A percentile compares a stretch with the other conserved stretches of the same genome.
These are phyloP conservation scores for Dolichopus griseipennis DNA, from an alignment of 2,888 invertebrate species.

Conservation along the genomic window DNA sequence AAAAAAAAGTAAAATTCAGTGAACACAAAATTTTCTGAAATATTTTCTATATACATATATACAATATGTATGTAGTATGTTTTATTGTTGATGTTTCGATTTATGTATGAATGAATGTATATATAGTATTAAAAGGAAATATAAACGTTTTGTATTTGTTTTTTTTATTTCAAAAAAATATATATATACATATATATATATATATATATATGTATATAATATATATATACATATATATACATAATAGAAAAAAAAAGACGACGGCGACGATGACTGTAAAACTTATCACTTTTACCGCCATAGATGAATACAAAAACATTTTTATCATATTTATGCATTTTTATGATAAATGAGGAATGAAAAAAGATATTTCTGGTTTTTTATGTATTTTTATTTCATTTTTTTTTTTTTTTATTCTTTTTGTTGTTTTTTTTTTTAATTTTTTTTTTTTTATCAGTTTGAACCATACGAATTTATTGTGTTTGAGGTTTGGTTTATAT, in stretches of 20 bases:
- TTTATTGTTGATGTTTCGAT: too few relatives aligned
- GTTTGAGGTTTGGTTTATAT: conserved; percentile 3
- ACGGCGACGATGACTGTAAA: conserved; percentile 6
- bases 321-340: conserved; percentile 37
- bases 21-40: too few relatives aligned
- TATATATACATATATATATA: too few relatives aligned
- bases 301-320: conserved; percentile 21
- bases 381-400: conserved; percentile 21
- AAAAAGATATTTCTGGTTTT: conserved; percentile 23
- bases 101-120: too few relatives aligned
- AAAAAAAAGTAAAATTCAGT: too few relatives aligned
- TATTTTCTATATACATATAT: too few relatives aligned
- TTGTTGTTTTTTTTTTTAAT: conserved; percentile 23
- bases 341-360: conserved; percentile 40
- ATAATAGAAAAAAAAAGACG: conserved; percentile 2
- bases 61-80: too few relatives aligned
- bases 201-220: too few relatives aligned
- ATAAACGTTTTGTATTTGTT: too few relatives aligned
- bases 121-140: too few relatives aligned
- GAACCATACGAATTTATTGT: conserved; percentile 6
- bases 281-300: conserved; percentile 6
- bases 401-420: conserved; percentile 17
- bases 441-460: conserved; percentile 19
- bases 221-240: too few relatives aligned
- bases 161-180: too few relatives aligned